Evolutionary conservation across 2,888 invertebrate genomes (phyloP), one percentile per base, ranked within the genome.

Genomic region (Apotomis turbidana): DNA sequence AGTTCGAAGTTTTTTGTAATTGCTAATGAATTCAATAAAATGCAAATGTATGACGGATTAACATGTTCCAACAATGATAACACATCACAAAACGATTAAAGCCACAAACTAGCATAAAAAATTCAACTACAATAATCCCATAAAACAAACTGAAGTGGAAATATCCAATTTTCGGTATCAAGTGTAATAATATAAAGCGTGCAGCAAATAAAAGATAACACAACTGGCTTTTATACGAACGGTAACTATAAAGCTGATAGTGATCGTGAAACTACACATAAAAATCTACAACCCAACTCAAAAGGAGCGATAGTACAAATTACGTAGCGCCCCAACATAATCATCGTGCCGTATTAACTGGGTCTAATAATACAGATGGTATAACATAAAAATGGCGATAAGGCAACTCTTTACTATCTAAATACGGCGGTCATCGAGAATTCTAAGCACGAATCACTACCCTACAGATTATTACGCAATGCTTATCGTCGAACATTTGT

Each of bases 211-310:
- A 85, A 84, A 82, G 84, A 82, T 82, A 85, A 85, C 79, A 80
- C 75, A 81, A 86, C 82, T 76, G 83, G 77, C 83, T 80, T 87
- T 86, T 85, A 83, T 81, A 81, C 83, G 77, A 83, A 81, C 78
- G 79, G 81, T 83, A 80, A 84, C 85, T 85, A 84, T 81, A 80
- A 80, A 79, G 70, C 79, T 79, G 85, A 87, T 88, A 85, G 80
- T 80, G 78, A 89, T 88, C 86, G 36, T 55, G 79, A 76, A 82
- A 80, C 78, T 79, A 80, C 77, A 82, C 85, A 86, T 87, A 87
- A 88, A 88, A 89, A 85, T 83, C 81, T 83, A 88, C 83, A 81
- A 76, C 83, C 78, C 81, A 78, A 80, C 87, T 84, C 81, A 82
- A 81, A 79, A 76, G 74, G 78, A 75, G 75, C 81, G 84, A 84